Evolutionary conservation across 2,888 invertebrate species (phyloP).

Genomic region (Copidosoma aretas): DNA sequence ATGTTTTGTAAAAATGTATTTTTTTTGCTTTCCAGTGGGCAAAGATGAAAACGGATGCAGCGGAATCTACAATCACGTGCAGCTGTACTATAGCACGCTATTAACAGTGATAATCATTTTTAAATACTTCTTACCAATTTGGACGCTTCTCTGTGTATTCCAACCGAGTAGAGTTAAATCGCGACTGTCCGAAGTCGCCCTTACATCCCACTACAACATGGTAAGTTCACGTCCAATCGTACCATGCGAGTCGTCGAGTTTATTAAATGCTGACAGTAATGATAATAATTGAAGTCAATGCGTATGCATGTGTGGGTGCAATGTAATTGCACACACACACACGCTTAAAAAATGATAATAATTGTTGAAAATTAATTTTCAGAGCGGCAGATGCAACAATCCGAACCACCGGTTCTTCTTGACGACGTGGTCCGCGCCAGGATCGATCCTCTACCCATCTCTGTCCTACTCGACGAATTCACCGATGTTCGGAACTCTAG

Average conservation of each 20-base stretch:
- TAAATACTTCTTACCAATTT: slow-evolving; percentile 54
- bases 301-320: too few relatives aligned
- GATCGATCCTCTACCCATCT: slow-evolving; percentile 48
- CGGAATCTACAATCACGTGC: slow-evolving; percentile 60
- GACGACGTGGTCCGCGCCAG: slow-evolving; percentile 45
- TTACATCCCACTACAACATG: slow-evolving; percentile 54
- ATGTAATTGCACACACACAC: background rate
- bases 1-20: slow-evolving; percentile 10
- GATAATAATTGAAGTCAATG: too few relatives aligned
- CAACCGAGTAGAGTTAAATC: slow-evolving; percentile 53
- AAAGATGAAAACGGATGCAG: slow-evolving; percentile 57
- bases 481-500: slow-evolving; percentile 51
- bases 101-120: slow-evolving; percentile 42
- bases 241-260: too few relatives aligned
- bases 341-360: background rate
- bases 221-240: too few relatives aligned
- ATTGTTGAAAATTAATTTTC: slow-evolving; percentile 8
- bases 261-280: too few relatives aligned
- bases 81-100: slow-evolving; percentile 56
- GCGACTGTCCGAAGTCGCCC: slow-evolving; percentile 53
- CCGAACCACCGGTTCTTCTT: slow-evolving; percentile 54
- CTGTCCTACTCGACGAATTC: slow-evolving; percentile 51
- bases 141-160: slow-evolving; percentile 54
- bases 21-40: slow-evolving; percentile 53
- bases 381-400: slow-evolving; percentile 53